Evolutionary conservation across 2,797 vertebrate species (phyloP).

Genomic region (Pseudochirops corinnae): DNA sequence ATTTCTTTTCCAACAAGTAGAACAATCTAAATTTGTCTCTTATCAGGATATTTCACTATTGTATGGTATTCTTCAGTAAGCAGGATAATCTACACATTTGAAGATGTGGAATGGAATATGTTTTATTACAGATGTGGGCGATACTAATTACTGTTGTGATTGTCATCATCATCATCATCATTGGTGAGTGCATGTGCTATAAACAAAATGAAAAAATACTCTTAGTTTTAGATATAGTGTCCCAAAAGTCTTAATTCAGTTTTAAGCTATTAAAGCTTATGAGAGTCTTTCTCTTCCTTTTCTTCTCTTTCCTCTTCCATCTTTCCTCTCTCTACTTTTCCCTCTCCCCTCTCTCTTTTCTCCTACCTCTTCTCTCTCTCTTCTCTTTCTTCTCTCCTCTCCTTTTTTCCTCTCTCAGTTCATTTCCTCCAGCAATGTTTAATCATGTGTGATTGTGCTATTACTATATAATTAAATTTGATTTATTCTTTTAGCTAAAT

Average conservation of each 20-base stretch:
- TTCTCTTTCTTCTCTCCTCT: neutral
- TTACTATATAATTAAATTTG: neutral
- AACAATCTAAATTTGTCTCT: slow-evolving; percentile 15
- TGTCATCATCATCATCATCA: slow-evolving; percentile 87
- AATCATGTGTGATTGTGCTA: neutral
- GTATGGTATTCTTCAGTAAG: neutral
- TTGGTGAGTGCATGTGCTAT: slow-evolving; percentile 83
- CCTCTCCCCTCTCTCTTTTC: neutral
- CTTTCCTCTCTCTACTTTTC: too few species aligned
- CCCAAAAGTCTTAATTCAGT: neutral
- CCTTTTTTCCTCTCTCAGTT: neutral
- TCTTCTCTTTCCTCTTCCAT: neutral
- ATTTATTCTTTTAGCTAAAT: neutral
- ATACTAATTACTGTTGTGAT: slow-evolving; percentile 86
- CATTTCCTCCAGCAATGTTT: neutral
- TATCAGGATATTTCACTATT: slow-evolving; percentile 16
- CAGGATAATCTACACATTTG: rapidly evolving
- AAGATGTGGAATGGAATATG: neutral
- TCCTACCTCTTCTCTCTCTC: neutral
- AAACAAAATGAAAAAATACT: neutral
- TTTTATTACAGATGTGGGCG: slow-evolving; percentile 88
- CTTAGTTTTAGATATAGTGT: neutral
- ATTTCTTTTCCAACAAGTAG: neutral
- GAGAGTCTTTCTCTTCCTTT: neutral
- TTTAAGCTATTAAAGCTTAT: neutral